These are phyloP conservation scores for Echiichthys vipera DNA, from an alignment of 2,797 vertebrate species.

Conservation along the genomic window DNA sequence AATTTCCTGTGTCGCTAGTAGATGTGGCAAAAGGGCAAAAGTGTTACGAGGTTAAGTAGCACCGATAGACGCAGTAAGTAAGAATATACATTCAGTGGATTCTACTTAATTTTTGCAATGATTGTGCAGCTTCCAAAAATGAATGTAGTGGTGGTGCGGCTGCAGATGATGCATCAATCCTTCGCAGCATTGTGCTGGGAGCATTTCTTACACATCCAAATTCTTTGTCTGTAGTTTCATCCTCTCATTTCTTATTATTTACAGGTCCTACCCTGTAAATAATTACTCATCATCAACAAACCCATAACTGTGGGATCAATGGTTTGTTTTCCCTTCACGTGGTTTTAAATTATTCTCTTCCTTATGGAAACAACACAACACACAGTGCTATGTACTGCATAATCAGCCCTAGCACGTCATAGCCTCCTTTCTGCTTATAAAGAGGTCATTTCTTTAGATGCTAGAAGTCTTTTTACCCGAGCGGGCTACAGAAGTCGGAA, in stretches of 20 bases:
- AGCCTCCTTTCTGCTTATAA: conserved; percentile 30
- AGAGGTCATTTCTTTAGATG: conserved; percentile 41
- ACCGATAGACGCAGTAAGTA: not conserved
- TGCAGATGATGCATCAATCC: conserved; percentile 2
- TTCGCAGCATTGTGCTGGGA: not conserved
- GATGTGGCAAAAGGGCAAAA: not conserved
- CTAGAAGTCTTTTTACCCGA: conserved; percentile 26
- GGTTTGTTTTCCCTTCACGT: conserved; percentile 36
- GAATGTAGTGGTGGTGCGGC: not conserved
- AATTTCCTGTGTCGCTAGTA: not conserved
- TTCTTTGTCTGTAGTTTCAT: conserved; percentile 9
- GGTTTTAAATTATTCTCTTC: conserved; percentile 35
- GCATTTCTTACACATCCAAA: conserved; percentile 18
- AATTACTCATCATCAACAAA: conserved; percentile 44
- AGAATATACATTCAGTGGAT: not conserved
- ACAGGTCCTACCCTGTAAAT: conserved; percentile 40
- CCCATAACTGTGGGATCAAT: conserved; percentile 40
- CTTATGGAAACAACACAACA: conserved; percentile 26
- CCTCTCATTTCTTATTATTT: conserved; percentile 38
- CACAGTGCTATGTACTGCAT: conserved; percentile 11
- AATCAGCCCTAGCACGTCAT: conserved; percentile 37
- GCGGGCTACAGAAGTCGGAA: conserved; percentile 25
- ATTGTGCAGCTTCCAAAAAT: not conserved
- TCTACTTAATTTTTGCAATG: not conserved
- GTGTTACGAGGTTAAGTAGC: not conserved